Conservation (phyloP, 2,113 vertebrate genomes). For the Nestor notabilis region DNA sequence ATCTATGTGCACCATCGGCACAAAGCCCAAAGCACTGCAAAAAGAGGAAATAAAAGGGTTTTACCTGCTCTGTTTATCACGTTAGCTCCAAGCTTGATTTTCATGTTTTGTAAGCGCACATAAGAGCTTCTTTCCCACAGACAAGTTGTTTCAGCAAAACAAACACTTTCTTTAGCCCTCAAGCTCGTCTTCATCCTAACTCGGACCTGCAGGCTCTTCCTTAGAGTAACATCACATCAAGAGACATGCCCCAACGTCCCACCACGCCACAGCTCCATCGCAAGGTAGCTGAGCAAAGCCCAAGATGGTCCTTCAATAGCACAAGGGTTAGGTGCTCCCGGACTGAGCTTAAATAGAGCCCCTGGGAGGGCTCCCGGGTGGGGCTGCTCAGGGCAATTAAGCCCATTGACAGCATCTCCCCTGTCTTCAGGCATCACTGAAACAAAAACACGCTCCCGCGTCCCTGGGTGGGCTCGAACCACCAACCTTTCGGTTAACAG, state of each 20-base stretch:
- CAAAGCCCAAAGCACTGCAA: fast-evolving
- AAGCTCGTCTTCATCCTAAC: not conserved
- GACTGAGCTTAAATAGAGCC: not conserved
- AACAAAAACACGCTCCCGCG: not conserved
- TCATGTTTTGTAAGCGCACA: fast-evolving
- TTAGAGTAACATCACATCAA: fast-evolving
- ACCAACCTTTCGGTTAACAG: constrained; percentile 79
- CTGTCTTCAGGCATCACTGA: fast-evolving
- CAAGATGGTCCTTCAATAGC: fast-evolving
- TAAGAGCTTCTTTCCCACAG: not conserved
- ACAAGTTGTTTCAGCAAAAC: not conserved
- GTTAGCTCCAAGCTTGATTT: too few species aligned
- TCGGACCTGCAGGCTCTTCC: too few species aligned
- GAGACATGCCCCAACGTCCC: not conserved
- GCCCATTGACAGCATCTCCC: not conserved
- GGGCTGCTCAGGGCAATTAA: not conserved
- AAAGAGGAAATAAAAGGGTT: fast-evolving
- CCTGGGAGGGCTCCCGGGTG: fast-evolving
- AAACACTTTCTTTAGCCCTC: not conserved
- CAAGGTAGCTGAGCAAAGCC: not conserved
- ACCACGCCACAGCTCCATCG: not conserved
- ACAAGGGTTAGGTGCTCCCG: fast-evolving
- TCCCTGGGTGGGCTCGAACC: constrained; percentile 76
- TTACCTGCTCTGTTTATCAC: fast-evolving
- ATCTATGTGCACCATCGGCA: fast-evolving